A percentile compares a stretch with the other conserved stretches of the same genome.
Evolutionary conservation across 2,113 vertebrate species (phyloP).

Genomic region (Coreoperca whiteheadi): DNA sequence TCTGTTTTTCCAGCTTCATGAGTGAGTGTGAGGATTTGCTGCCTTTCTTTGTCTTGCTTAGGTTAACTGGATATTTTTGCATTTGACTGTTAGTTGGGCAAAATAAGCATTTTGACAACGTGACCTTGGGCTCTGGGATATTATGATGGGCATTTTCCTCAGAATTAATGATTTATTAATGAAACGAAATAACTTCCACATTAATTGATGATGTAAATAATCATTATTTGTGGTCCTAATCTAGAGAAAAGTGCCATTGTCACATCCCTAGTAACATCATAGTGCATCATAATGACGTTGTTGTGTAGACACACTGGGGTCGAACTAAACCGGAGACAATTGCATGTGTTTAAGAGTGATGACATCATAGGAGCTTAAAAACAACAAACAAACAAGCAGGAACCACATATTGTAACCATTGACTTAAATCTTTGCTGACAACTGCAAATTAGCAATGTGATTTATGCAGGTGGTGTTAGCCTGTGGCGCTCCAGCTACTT

Average conservation of each 20-base stretch:
- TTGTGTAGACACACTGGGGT: background rate
- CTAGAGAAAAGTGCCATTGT: background rate
- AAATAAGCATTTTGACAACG: background rate
- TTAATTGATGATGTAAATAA: background rate
- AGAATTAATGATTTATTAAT: background rate
- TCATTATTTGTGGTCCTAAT: background rate
- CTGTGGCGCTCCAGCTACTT: background rate
- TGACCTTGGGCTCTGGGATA: background rate
- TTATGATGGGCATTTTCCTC: background rate
- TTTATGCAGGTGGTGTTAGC: conserved; percentile 8
- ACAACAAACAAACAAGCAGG: background rate
- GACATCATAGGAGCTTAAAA: background rate
- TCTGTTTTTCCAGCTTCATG: background rate
- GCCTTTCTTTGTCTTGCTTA: background rate
- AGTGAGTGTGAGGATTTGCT: background rate
- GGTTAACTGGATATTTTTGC: background rate
- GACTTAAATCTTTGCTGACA: conserved; percentile 7
- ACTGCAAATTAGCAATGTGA: background rate
- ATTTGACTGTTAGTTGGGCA: background rate
- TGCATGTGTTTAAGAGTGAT: background rate
- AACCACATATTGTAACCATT: background rate
- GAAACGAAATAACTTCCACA: background rate
- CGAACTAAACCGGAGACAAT: background rate
- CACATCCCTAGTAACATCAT: background rate
- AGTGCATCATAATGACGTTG: background rate